A percentile compares a stretch with the other conserved stretches of the same genome.
Conservation (phyloP, 2,888 invertebrate species). For the Linyphia triangularis region DNA sequence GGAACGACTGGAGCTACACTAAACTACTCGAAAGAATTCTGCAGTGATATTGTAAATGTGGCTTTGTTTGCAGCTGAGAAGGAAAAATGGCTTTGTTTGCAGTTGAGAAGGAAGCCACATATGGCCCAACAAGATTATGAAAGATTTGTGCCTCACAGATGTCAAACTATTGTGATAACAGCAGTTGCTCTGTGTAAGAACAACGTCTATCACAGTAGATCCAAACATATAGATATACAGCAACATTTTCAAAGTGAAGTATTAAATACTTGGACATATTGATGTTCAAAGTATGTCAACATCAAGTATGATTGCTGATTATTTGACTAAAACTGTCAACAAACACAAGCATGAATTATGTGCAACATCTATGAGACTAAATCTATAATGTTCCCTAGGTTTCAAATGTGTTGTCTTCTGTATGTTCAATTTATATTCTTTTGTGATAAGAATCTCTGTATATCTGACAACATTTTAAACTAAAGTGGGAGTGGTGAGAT, state of each 20-base stretch:
- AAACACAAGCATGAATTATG: neutral
- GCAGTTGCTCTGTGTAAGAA: neutral
- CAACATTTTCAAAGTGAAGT: neutral
- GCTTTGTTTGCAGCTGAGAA: conserved; percentile 76
- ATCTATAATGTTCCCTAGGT: too few species aligned
- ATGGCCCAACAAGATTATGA: conserved; percentile 37
- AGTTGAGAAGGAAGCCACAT: conserved; percentile 75
- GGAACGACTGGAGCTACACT: neutral
- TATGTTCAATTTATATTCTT: too few species aligned
- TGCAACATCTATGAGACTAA: too few species aligned
- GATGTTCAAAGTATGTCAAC: neutral
- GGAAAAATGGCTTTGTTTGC: conserved; percentile 76
- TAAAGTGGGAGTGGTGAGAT: too few species aligned
- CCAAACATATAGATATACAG: conserved; percentile 19
- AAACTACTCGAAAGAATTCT: neutral
- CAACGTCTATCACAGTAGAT: neutral
- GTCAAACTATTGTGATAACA: neutral
- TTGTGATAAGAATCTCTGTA: too few species aligned
- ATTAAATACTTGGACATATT: neutral
- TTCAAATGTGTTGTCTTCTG: too few species aligned
- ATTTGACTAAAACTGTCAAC: neutral
- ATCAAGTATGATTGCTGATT: neutral
- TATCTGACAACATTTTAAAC: too few species aligned
- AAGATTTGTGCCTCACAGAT: neutral
- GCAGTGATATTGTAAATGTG: conserved; percentile 63